These are phyloP conservation scores for Leptinotarsa lineolata DNA, from an alignment of 1,140 invertebrate species.

Conservation along the genomic window DNA sequence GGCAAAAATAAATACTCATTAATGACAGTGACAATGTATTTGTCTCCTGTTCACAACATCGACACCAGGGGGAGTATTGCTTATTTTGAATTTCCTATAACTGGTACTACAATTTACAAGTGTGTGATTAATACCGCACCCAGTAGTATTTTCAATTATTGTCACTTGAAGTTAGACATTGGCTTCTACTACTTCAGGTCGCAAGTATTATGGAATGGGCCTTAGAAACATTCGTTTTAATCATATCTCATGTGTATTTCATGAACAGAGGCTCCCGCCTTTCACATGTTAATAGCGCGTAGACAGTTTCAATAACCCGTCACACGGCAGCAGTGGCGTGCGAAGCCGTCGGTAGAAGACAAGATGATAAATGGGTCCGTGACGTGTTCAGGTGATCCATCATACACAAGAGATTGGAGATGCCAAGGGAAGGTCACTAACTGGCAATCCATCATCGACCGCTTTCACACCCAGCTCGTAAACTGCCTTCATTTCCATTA, in stretches of 20 bases:
- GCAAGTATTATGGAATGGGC: too few species aligned
- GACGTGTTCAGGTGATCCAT: constrained; percentile 53
- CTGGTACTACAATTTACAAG: too few species aligned
- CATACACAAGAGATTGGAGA: constrained; percentile 54
- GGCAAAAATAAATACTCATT: too few species aligned
- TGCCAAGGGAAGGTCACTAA: constrained; percentile 52
- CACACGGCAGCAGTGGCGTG: constrained; percentile 33
- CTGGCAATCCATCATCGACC: constrained; percentile 51
- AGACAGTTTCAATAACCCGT: constrained; percentile 39
- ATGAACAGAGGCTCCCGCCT: neutral
- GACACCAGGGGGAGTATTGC: too few species aligned
- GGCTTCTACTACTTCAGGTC: too few species aligned
- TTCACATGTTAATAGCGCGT: neutral
- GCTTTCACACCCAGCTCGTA: constrained; percentile 32
- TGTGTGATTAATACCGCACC: too few species aligned
- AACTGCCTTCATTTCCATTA: constrained; percentile 23
- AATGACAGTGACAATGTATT: too few species aligned
- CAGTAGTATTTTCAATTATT: neutral
- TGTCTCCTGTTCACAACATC: too few species aligned
- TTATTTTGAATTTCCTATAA: too few species aligned
- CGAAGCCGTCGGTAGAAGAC: constrained; percentile 30
- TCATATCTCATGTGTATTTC: too few species aligned
- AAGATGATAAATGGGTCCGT: constrained; percentile 51
- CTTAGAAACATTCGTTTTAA: too few species aligned
- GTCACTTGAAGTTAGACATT: too few species aligned